phyloP scores from a whole-genome alignment of 2,113 vertebrate species.

The Tyrannus savana region DNA sequence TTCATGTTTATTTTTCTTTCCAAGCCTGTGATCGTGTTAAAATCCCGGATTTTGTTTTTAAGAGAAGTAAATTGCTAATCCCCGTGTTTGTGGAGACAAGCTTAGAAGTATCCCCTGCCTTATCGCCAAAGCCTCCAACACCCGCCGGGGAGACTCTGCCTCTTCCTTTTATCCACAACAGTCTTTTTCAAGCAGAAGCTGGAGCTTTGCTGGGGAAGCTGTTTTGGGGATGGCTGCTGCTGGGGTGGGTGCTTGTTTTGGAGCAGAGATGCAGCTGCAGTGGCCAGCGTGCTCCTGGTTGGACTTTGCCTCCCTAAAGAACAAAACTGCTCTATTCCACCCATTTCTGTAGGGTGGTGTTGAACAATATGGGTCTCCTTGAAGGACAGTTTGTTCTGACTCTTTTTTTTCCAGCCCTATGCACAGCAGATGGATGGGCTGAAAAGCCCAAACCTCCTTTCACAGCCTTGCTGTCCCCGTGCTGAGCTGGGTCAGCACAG shows the following conservation, averaged over 20 bases:
- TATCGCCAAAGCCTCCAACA: background rate
- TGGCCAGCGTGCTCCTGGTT: background rate
- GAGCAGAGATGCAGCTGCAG: background rate
- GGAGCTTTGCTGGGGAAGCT: background rate
- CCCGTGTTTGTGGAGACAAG: slow-evolving; percentile 55
- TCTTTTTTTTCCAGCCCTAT: background rate
- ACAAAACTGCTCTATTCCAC: background rate
- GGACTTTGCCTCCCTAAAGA: background rate
- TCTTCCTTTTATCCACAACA: background rate
- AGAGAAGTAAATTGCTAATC: slow-evolving; percentile 58
- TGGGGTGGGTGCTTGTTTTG: background rate
- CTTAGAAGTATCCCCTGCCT: slow-evolving; percentile 31
- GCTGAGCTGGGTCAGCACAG: background rate
- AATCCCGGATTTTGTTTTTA: slow-evolving; percentile 45
- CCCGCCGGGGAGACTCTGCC: background rate
- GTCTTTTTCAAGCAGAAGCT: background rate
- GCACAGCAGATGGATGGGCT: background rate
- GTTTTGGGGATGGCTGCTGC: background rate
- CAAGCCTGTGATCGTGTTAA: slow-evolving; percentile 11
- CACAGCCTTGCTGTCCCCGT: rapidly evolving
- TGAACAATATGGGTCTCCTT: background rate
- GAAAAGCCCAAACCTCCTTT: background rate
- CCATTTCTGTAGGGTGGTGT: rapidly evolving
- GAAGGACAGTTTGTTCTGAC: background rate
- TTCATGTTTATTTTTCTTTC: slow-evolving; percentile 46